Base-by-base conservation (phyloP, 2,113 vertebrate genomes). In the Anoplopoma fimbria region DNA sequence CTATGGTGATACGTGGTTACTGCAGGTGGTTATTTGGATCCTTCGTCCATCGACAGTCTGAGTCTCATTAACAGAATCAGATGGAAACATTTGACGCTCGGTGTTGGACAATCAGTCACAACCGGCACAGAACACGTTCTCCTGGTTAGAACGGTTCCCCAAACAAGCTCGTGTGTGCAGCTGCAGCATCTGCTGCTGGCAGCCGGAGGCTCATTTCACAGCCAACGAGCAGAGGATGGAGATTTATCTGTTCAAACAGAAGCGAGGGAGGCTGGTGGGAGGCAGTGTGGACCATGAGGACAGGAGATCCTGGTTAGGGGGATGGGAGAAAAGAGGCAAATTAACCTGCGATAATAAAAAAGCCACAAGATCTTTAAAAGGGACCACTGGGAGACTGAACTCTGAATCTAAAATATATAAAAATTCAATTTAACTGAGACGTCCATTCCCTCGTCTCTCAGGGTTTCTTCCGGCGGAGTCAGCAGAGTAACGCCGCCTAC, bases 391-490 rank as follows among this genome's bases (percentile, higher is more conserved):
- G 23, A n/a, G 1, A 23, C 10, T 40, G 10, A 17, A 17, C 10
- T 14, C 42, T 69, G 42, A 33, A 6, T 57, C 13, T 17, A 27
- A 17, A 8, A 23, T 21, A 31, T 23, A 49, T 38, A 6, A 38
- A 29, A 60, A 60, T 4, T 33, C 17, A 31, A 4, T n/a, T 10
- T 29, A 29, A 58, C 13, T 55, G 2, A 9, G 40, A 7, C 17
- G 4, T 36, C 13, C 1, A 7, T 6, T 58, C 25, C 12, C 1
- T 63, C n/a, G 2, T 40, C n/a, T 68, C 15, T 64, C 94, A 98
- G 97, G 97, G 97, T 81, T 98, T 98, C 95, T 98, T 98, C 94
- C 94, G 97, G 45, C 95, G 97, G 88, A 98, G 97, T 93, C 97
- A 98, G 95, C 97, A 98, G 91, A 98, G 97, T 81, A 98, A 97